Evolutionary conservation across 2,113 vertebrate species (phyloP).

Genomic region (Ibidorhyncha struthersii): DNA sequence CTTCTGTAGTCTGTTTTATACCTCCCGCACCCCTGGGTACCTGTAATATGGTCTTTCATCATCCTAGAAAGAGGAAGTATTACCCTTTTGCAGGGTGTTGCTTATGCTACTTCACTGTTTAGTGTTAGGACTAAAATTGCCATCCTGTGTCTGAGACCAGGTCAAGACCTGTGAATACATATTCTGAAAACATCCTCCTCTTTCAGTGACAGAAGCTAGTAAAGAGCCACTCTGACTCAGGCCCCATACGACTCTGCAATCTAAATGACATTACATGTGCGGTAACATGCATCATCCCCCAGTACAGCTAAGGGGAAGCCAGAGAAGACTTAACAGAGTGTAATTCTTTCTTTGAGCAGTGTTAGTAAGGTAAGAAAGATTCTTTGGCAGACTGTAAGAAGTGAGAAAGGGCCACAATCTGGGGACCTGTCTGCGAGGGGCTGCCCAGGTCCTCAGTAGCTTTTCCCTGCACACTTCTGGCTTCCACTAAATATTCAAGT

Average conservation of each 20-base stretch:
- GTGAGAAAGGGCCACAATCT: background rate
- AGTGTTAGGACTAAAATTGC: background rate
- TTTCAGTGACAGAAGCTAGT: background rate
- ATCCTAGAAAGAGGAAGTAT: background rate
- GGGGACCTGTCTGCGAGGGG: background rate
- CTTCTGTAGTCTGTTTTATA: background rate
- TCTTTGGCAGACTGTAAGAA: background rate
- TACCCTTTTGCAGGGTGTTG: background rate
- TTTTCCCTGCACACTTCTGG: background rate
- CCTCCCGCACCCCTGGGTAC: background rate
- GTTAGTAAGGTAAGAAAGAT: background rate
- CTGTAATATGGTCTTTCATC: background rate
- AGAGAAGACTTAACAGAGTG: background rate
- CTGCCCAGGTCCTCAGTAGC: background rate
- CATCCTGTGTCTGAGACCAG: background rate
- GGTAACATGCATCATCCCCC: background rate
- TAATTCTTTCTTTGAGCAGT: background rate
- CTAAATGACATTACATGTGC: background rate
- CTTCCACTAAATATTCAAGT: background rate
- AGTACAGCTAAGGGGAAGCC: background rate
- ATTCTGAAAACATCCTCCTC: background rate
- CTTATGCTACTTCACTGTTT: background rate
- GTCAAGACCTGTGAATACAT: background rate
- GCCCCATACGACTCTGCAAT: background rate
- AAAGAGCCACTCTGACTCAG: background rate